These are phyloP conservation scores for Fistularia tabacaria DNA, from an alignment of 2,797 vertebrate species.

Conservation along the genomic window DNA sequence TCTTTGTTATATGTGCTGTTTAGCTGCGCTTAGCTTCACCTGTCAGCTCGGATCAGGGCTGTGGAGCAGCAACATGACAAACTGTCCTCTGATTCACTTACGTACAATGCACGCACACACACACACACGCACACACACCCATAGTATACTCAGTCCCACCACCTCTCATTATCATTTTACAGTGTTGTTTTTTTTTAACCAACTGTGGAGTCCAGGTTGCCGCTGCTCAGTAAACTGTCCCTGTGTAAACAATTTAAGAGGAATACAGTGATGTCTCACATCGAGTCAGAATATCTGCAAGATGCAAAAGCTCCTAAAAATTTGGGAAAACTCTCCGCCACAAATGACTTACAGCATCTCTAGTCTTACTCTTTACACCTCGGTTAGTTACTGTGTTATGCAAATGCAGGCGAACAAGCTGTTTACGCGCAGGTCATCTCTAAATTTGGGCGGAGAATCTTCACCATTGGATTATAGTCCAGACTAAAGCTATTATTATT, in stretches of 20 bases:
- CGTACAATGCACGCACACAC: constrained; percentile 20
- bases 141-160: constrained; percentile 27
- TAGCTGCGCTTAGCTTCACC: constrained; percentile 76
- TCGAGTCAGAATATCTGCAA: too few species aligned
- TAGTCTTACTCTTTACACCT: too few species aligned
- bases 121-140: constrained; percentile 39
- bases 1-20: constrained; percentile 66
- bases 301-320: too few species aligned
- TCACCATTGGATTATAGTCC: too few species aligned
- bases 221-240: not conserved
- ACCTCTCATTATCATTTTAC: constrained; percentile 6
- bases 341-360: too few species aligned
- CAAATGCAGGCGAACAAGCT: too few species aligned
- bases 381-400: too few species aligned
- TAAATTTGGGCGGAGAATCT: too few species aligned
- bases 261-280: not conserved
- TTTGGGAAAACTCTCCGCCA: too few species aligned
- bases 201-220: too few species aligned
- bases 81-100: constrained; percentile 74
- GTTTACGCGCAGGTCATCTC: too few species aligned
- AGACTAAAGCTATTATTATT: too few species aligned
- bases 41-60: constrained; percentile 76
- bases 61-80: constrained; percentile 72
- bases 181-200: constrained; percentile 16
- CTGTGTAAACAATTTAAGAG: constrained; percentile 6